Base-by-base conservation (phyloP, 2,888 invertebrate species). In the Caenorhabditis japonica region DNA sequence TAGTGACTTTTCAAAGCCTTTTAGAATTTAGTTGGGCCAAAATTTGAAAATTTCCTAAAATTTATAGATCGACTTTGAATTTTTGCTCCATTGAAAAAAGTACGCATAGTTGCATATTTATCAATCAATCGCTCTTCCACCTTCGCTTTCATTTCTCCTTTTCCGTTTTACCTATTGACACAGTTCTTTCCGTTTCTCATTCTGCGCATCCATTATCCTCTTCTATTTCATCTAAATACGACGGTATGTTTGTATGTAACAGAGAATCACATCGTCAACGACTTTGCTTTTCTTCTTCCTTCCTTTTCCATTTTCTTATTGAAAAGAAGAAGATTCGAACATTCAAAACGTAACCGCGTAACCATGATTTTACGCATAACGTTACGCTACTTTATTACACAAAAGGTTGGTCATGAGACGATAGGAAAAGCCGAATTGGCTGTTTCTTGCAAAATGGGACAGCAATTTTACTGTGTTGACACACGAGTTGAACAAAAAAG, bases 81-180 rank as follows among this genome's bases (percentile, higher is more conserved):
- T n/a, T n/a, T n/a, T n/a, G n/a, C n/a, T n/a, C n/a, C n/a, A n/a
- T n/a, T n/a, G 46, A 27, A 46, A 12, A 15, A 13, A 21, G 51
- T 47, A 17, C 49, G 41, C 53, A 41, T 53, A 47, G 33, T 47
- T 47, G 44, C 61, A 53, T 53, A 39, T 51, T 61, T 62, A 53
- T 62, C 53, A 53, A 53, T 61, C 60, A 30, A 27, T 30, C 47
- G n/a, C n/a, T n/a, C n/a, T n/a, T n/a, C n/a, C n/a, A 13, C 23
- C 51, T 51, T 27, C 25, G 27, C 38, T 21, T 21, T 60, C 60
- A 33, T 43, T 41, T 25, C 55, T 55, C 15, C 17, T 27, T 34
- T 44, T 36, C 39, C n/a, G n/a, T n/a, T n/a, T 55, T 55, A 58
- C 61, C 72, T 69, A 58, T 69, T 69, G 59, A 59, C 68, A 69